Evolutionary conservation across 2,113 vertebrate species (phyloP).

Genomic region (Pteruthius melanotis): DNA sequence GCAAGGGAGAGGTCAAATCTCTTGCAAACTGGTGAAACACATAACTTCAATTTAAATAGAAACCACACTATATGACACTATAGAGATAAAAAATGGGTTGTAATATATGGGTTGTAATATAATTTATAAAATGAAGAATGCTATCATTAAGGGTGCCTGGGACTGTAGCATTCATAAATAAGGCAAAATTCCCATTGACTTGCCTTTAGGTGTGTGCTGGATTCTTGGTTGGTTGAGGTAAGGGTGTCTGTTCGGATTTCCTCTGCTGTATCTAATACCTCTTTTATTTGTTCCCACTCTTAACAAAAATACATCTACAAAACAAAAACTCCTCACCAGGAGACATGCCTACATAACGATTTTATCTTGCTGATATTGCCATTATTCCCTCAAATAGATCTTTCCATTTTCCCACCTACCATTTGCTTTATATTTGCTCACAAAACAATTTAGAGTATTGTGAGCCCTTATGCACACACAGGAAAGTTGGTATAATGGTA

Average conservation of each 20-base stretch:
- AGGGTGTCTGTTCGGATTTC: background rate
- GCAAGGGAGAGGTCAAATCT: slow-evolving; percentile 24
- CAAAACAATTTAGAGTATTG: background rate
- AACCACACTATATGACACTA: background rate
- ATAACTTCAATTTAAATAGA: background rate
- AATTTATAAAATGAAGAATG: background rate
- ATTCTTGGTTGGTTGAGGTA: background rate
- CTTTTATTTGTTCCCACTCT: background rate
- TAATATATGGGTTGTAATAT: background rate
- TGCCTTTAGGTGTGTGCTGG: background rate
- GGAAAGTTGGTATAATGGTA: background rate
- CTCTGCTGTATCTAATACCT: background rate
- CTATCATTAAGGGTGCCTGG: background rate
- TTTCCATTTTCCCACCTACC: background rate
- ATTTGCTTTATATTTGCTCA: background rate
- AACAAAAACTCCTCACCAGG: background rate
- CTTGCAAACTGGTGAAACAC: slow-evolving; percentile 11
- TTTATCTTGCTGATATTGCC: background rate
- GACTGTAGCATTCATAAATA: background rate
- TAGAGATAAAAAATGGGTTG: background rate
- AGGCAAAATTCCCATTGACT: background rate
- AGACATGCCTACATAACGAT: background rate
- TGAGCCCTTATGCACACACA: background rate
- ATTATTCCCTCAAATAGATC: background rate
- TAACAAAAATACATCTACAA: background rate